A percentile compares a stretch with the other conserved stretches of the same genome.
These are phyloP conservation scores for Nothobranchius kuhntae DNA, from an alignment of 2,113 vertebrate genomes.

Conservation along the genomic window DNA sequence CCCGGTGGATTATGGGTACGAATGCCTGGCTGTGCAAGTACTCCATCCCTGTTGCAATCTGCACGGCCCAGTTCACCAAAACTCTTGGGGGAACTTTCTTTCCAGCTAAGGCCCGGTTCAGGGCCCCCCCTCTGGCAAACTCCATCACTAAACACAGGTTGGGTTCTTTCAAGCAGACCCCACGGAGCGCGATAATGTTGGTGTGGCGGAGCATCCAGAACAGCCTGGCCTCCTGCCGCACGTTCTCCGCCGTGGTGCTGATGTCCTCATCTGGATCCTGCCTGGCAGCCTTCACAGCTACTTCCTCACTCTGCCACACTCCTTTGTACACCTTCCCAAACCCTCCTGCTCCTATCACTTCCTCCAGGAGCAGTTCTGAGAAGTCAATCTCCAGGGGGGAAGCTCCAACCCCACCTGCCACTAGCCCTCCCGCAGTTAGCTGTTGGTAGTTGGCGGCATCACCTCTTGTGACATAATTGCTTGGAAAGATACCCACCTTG, in stretches of 20 bases:
- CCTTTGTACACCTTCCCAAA: conserved; percentile 92
- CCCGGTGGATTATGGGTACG: conserved; percentile 90
- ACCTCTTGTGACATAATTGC: conserved; percentile 86
- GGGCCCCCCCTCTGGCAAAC: conserved; percentile 87
- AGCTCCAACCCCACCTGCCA: conserved; percentile 69
- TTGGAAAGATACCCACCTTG: conserved; percentile 91
- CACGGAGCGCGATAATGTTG: conserved; percentile 88
- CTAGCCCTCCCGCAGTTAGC: conserved; percentile 66
- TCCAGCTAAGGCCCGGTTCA: conserved; percentile 87
- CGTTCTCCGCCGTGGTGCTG: conserved; percentile 84
- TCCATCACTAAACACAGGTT: conserved; percentile 93
- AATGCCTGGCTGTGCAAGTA: conserved; percentile 89
- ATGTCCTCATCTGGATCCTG: conserved; percentile 90
- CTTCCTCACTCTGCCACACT: conserved; percentile 82
- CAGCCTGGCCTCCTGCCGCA: conserved; percentile 88
- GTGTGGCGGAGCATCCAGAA: conserved; percentile 89
- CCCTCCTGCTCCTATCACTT: conserved; percentile 90
- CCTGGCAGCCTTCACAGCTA: conserved; percentile 88
- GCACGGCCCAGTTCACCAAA: conserved; percentile 93
- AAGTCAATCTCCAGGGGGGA: conserved; percentile 87
- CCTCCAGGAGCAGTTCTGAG: conserved; percentile 84
- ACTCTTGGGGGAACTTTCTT: conserved; percentile 88
- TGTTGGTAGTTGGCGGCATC: conserved; percentile 72
- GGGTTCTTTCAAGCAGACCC: conserved; percentile 86
- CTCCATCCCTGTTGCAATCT: conserved; percentile 90